Evolutionary conservation across 1,140 invertebrate genomes (phyloP).

Genomic region (Lutraria rhynchaena): DNA sequence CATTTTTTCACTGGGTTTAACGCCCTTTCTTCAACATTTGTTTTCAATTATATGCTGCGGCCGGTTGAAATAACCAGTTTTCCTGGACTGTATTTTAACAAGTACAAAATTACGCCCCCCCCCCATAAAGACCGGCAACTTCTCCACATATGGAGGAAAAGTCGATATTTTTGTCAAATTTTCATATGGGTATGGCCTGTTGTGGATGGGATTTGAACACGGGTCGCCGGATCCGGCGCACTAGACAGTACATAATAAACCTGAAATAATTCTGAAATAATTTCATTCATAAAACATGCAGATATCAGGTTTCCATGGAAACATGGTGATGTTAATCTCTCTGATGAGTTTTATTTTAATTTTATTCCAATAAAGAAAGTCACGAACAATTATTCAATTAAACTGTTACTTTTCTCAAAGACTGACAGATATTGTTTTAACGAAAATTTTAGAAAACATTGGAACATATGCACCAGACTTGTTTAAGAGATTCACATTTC

Average conservation of each 20-base stretch:
- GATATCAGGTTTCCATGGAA: not conserved
- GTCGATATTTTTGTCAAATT: no score
- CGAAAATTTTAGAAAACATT: constrained; percentile 37
- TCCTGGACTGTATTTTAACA: no score
- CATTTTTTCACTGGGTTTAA: not conserved
- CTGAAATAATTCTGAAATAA: no score
- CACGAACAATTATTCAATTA: not conserved
- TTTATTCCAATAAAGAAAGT: not conserved
- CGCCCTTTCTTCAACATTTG: not conserved
- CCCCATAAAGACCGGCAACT: no score
- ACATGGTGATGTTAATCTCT: not conserved
- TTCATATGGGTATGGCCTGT: no score
- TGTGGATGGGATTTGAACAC: no score
- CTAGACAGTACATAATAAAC: no score
- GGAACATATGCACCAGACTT: not conserved
- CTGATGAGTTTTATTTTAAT: not conserved
- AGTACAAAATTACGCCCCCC: not conserved
- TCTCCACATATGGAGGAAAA: no score
- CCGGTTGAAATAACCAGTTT: not conserved
- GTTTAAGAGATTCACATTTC: constrained; percentile 62
- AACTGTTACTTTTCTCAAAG: not conserved
- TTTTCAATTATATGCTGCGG: not conserved
- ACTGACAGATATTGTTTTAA: not conserved
- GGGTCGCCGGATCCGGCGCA: no score
- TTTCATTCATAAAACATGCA: no score